Evolutionary conservation across 2,888 invertebrate genomes (phyloP), one percentile per base, ranked within the genome.

Genomic region (Cacoxenus indagator): DNA sequence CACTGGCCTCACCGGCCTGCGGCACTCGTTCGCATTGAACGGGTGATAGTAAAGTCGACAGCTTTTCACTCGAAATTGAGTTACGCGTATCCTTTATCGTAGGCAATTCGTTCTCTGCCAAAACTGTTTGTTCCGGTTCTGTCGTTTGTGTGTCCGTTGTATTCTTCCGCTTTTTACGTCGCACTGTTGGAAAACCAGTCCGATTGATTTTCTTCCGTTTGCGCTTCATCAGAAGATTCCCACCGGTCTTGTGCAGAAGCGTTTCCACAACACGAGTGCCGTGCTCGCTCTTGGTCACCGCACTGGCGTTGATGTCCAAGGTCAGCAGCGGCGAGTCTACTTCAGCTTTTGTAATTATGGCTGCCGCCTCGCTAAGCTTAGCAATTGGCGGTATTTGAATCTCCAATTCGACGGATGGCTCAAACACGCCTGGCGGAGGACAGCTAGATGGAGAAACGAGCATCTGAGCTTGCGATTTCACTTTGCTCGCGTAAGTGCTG

Each of bases 181-280:
- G 94, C 17, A 94, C 89, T 24, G 92, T 94, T 0, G 96, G 96
- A 86, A 96, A 96, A 3, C 96, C 96, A 19, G 96, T 96, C 77
- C 95, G 90, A 84, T 96, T 96, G 51, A 94, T 93, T 22, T 94
- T 92, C 85, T 95, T 93, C 48, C 95, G 91, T 76, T 95, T 90
- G 1, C 90, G 85, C 82, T 90, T 90, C 71, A 91, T 89, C 48
- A 87, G 75, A 14, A 86, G 74, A 75, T 85, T 85, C 1, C 83
- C 86, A 0, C 86, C 85, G 0, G 87, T 87, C 73, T 87, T 87
- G 70, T 85, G 86, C 0, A 88, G 78, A 22, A 88, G 69, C n/a
- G 84, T 81, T 70, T 88, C 88, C 14, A 88, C 85, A 4, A 88
- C 86, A 9, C 85, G 81, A 54, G 73, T 77, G 4, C 77, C 76